Conservation (phyloP, 2,888 invertebrate species). For the Mellilla xanthometata region DNA sequence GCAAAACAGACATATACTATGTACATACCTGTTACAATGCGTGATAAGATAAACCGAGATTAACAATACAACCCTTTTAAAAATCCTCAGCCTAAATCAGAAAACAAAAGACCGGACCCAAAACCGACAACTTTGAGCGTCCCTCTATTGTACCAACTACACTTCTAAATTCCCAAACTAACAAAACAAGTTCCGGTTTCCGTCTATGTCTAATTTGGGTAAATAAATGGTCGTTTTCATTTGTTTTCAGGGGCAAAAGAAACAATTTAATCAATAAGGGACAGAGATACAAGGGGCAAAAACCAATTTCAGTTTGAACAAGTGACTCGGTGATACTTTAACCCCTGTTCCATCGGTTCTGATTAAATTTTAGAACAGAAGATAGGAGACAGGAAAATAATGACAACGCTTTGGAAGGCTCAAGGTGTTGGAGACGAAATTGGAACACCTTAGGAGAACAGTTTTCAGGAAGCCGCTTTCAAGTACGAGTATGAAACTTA, state of each 20-base stretch:
- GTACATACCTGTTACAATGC: neutral
- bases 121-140: neutral
- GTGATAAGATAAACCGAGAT: neutral
- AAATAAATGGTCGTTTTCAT: slow-evolving; percentile 9
- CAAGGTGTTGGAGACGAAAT: too few species aligned
- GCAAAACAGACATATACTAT: too few species aligned
- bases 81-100: slow-evolving; percentile 10
- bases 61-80: slow-evolving; percentile 8
- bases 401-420: neutral
- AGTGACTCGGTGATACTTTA: slow-evolving; percentile 6
- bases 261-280: slow-evolving; percentile 21
- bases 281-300: slow-evolving; percentile 12
- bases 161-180: slow-evolving; percentile 10
- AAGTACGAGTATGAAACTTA: too few species aligned
- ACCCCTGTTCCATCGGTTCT: slow-evolving; percentile 5
- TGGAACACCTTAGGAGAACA: too few species aligned
- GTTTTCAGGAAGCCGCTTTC: too few species aligned
- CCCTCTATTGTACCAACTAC: slow-evolving; percentile 17
- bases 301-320: slow-evolving; percentile 14
- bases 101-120: slow-evolving; percentile 10
- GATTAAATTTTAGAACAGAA: slow-evolving; percentile 12
- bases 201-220: slow-evolving; percentile 4
- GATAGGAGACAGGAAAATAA: slow-evolving; percentile 3
- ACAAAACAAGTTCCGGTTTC: slow-evolving; percentile 16
- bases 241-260: slow-evolving; percentile 17